These are phyloP conservation scores for Agrypnus murinus DNA, from an alignment of 2,888 invertebrate species.

Conservation along the genomic window DNA sequence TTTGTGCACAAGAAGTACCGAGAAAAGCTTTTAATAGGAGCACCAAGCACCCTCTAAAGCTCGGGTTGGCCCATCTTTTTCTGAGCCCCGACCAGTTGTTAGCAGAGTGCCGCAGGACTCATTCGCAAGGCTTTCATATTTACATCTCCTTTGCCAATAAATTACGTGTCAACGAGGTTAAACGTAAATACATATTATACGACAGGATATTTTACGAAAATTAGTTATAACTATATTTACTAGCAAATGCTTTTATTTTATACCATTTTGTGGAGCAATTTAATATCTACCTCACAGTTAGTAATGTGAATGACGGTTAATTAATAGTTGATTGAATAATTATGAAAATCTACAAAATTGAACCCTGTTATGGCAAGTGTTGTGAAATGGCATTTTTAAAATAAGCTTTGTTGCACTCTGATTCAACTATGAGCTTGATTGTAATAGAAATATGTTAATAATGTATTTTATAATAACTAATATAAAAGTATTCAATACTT, in stretches of 20 bases:
- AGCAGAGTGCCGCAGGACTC: slow-evolving; percentile 25
- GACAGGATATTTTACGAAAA: slow-evolving; percentile 1
- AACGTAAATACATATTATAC: slow-evolving; percentile 18
- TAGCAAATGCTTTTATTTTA: neutral
- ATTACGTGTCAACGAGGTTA: slow-evolving; percentile 24
- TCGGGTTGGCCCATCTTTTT: slow-evolving; percentile 13
- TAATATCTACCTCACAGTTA: neutral
- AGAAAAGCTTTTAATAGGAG: slow-evolving; percentile 15
- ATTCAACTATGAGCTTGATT: no score
- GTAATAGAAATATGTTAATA: no score
- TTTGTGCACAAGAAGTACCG: slow-evolving; percentile 11
- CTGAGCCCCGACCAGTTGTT: slow-evolving; percentile 17
- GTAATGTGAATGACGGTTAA: no score
- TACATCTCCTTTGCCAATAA: slow-evolving; percentile 27
- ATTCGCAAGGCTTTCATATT: slow-evolving; percentile 17
- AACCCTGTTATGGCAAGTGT: no score
- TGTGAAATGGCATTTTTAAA: no score
- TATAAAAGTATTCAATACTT: no score
- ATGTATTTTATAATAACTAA: no score
- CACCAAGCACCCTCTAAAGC: slow-evolving; percentile 10
- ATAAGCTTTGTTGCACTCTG: no score
- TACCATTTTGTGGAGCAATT: neutral
- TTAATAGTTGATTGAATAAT: no score
- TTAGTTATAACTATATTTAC: slow-evolving; percentile 8
- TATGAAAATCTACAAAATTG: no score